Evolutionary conservation across 1,140 invertebrate species (phyloP).

Genomic region (Psilanteris sp.): DNA sequence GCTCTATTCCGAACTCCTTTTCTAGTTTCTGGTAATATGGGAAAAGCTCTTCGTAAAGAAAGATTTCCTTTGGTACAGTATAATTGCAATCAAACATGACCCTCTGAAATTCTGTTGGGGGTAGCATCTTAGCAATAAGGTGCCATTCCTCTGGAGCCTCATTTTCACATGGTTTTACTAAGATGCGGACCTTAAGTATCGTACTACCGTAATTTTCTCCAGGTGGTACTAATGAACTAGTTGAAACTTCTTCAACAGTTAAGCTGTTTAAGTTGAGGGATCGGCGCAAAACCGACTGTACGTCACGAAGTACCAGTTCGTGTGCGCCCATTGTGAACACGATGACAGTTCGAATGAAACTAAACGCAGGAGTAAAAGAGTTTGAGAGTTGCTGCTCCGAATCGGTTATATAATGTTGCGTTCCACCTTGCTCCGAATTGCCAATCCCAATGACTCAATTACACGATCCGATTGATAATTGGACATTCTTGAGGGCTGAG

Average conservation of each 20-base stretch:
- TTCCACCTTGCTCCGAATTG: slow-evolving; percentile 51
- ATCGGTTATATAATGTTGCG: slow-evolving; percentile 18
- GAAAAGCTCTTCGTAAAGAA: slow-evolving; percentile 70
- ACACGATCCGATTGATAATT: slow-evolving; percentile 7
- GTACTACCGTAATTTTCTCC: slow-evolving; percentile 84
- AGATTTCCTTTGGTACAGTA: slow-evolving; percentile 76
- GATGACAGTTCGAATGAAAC: slow-evolving; percentile 1
- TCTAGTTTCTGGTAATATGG: slow-evolving; percentile 68
- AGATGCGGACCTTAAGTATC: slow-evolving; percentile 77
- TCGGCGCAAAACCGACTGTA: slow-evolving; percentile 67
- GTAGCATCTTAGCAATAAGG: slow-evolving; percentile 76
- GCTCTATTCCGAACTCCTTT: slow-evolving; percentile 71
- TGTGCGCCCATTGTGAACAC: slow-evolving; percentile 5
- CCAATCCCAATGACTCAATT: slow-evolving; percentile 19
- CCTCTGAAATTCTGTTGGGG: slow-evolving; percentile 68
- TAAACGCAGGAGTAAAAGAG: background rate
- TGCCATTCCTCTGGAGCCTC: slow-evolving; percentile 63
- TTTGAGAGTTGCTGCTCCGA: slow-evolving; percentile 1
- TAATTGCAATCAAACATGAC: slow-evolving; percentile 71
- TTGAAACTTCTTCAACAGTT: slow-evolving; percentile 57
- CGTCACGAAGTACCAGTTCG: slow-evolving; percentile 44
- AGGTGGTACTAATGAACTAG: slow-evolving; percentile 67
- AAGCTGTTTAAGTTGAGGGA: slow-evolving; percentile 55
- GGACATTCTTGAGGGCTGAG: background rate
- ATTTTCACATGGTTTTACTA: slow-evolving; percentile 47